Percentiles rank a stretch among this genome's conserved stretches.
phyloP scores from a whole-genome alignment of 1,140 invertebrate species.

The Saccostrea glomerata region DNA sequence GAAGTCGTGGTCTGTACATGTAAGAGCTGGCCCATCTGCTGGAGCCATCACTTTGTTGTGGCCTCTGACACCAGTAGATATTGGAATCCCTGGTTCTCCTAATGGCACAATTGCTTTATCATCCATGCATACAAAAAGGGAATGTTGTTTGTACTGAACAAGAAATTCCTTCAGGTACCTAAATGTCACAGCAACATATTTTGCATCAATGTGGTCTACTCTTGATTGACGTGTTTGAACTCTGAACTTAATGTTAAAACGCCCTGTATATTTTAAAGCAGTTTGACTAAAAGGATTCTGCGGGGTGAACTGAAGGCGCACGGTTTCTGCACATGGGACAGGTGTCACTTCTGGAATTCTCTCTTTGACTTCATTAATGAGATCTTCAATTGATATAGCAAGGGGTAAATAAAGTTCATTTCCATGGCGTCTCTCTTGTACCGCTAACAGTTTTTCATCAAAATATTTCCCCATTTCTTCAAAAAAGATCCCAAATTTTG shows the following conservation, averaged over 20 bases:
- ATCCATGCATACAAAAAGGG: constrained; percentile 49
- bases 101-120: constrained; percentile 55
- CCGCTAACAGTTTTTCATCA: constrained; percentile 22
- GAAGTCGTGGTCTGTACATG: constrained; percentile 30
- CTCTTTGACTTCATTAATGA: neutral
- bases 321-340: constrained; percentile 1
- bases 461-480: constrained; percentile 42
- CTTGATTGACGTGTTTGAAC: constrained; percentile 46
- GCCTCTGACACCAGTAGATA: constrained; percentile 43
- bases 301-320: constrained; percentile 21
- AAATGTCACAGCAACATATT: constrained; percentile 47
- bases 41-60: constrained; percentile 46
- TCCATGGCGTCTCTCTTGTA: constrained; percentile 28
- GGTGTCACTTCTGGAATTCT: constrained; percentile 38
- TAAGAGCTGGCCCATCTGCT: neutral
- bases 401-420: constrained; percentile 34
- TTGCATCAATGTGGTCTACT: constrained; percentile 43
- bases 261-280: constrained; percentile 34
- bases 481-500: constrained; percentile 36
- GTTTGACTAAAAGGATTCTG: neutral
- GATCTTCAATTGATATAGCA: constrained; percentile 40
- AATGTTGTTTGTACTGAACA: constrained; percentile 19
- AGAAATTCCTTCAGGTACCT: constrained; percentile 47
- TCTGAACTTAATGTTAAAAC: constrained; percentile 48
- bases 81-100: constrained; percentile 49